Conservation (phyloP, 2,888 invertebrate genomes). For the Drosophila colorata region DNA sequence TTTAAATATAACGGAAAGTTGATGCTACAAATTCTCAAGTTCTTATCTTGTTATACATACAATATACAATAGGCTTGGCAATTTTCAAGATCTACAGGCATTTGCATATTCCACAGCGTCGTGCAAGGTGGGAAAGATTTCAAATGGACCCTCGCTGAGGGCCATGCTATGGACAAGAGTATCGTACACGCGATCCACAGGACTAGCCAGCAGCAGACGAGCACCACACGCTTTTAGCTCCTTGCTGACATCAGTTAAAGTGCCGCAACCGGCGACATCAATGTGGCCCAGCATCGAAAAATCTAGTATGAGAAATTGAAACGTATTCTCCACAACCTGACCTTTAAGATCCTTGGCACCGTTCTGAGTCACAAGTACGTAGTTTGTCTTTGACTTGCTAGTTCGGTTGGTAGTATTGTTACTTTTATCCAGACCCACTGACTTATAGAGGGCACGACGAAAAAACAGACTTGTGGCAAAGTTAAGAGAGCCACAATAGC, state of each 20-base stretch:
- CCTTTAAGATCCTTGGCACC: conserved; percentile 39
- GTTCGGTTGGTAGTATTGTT: conserved; percentile 14
- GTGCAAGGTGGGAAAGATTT: conserved; percentile 88
- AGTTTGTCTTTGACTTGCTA: conserved; percentile 35
- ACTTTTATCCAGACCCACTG: conserved; percentile 85
- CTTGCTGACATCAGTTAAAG: conserved; percentile 86
- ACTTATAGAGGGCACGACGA: conserved; percentile 86
- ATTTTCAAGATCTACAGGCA: conserved; percentile 79
- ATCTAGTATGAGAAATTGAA: conserved; percentile 86
- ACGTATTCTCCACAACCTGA: conserved; percentile 50
- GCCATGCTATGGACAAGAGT: conserved; percentile 83
- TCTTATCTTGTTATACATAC: conserved; percentile 54
- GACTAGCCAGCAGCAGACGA: conserved; percentile 87
- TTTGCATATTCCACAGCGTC: conserved; percentile 87
- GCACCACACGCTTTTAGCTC: conserved; percentile 87
- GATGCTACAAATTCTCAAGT: conserved; percentile 50
- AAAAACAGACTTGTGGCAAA: conserved; percentile 88
- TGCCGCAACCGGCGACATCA: conserved; percentile 88
- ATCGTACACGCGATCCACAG: conserved; percentile 86
- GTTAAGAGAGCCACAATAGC: conserved; percentile 89
- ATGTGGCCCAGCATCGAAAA: conserved; percentile 88
- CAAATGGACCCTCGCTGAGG: conserved; percentile 84
- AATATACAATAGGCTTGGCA: conserved; percentile 25
- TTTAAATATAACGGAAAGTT: conserved; percentile 42
- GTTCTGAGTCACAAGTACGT: conserved; percentile 63